phyloP scores from a whole-genome alignment of 2,888 invertebrate species.

The Spodoptera picta region DNA sequence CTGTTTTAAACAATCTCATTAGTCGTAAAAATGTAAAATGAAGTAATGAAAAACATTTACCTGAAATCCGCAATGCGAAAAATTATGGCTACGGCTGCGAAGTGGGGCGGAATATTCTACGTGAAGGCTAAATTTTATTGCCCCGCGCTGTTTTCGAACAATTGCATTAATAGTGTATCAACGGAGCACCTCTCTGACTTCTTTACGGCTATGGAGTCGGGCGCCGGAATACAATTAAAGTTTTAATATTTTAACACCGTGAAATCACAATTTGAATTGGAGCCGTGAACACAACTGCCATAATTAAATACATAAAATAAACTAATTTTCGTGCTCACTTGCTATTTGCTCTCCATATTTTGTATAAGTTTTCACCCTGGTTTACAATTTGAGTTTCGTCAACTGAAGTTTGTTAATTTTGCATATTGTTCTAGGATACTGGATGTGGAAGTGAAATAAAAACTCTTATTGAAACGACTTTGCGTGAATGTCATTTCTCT shows the following conservation, averaged over 20 bases:
- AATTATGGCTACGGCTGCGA: conserved; percentile 82
- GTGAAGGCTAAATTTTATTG: conserved; percentile 86
- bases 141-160: conserved; percentile 84
- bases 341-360: conserved; percentile 23
- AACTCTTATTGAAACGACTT: no score
- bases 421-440: no score
- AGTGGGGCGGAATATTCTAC: conserved; percentile 82
- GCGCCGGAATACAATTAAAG: conserved; percentile 81
- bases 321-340: conserved; percentile 52
- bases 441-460: no score
- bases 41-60: conserved; percentile 68
- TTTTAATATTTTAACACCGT: conserved; percentile 82
- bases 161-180: conserved; percentile 88
- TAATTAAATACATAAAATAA: conserved; percentile 70
- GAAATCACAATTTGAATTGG: conserved; percentile 73
- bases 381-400: neutral
- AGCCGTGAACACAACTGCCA: conserved; percentile 59
- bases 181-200: conserved; percentile 77
- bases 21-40: conserved; percentile 63
- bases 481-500: no score
- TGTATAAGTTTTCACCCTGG: conserved; percentile 22
- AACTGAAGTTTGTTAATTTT: no score
- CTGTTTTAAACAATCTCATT: conserved; percentile 60
- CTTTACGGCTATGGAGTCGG: conserved; percentile 80
- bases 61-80: conserved; percentile 87